Evolutionary conservation across 2,888 invertebrate species (phyloP).

Genomic region (Drosophila crucigera): DNA sequence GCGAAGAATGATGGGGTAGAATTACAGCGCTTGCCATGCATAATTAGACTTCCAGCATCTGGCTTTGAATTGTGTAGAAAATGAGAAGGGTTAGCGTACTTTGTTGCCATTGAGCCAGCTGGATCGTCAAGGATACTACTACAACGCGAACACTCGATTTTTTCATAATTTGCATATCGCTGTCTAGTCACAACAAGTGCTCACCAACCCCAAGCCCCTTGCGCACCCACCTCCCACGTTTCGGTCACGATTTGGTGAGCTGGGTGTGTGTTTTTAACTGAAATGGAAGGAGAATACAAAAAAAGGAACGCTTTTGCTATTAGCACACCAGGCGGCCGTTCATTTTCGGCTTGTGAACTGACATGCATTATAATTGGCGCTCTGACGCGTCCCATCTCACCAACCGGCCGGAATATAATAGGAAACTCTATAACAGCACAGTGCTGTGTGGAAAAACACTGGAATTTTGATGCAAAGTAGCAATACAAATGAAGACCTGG

Average conservation of each 20-base stretch:
- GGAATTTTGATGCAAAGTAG: background rate
- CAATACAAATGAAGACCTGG: background rate
- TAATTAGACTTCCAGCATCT: background rate
- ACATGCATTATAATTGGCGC: background rate
- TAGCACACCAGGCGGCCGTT: background rate
- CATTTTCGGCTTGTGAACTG: background rate
- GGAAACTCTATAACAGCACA: background rate
- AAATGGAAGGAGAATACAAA: background rate
- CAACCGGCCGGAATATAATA: background rate
- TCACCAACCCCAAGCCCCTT: background rate
- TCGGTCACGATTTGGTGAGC: background rate
- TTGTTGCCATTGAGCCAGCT: background rate
- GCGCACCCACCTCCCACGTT: background rate
- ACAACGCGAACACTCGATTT: background rate
- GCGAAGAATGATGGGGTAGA: background rate
- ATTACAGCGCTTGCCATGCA: background rate
- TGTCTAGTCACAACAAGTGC: conserved; percentile 1
- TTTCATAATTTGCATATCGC: conserved; percentile 2
- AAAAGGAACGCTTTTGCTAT: background rate
- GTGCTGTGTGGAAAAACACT: background rate
- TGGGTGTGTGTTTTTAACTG: background rate
- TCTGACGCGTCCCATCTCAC: background rate
- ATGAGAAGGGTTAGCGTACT: background rate
- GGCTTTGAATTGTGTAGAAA: background rate
- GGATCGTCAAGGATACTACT: background rate